phyloP scores from a whole-genome alignment of 2,797 vertebrate genomes.

The Eupleurogrammus muticus region DNA sequence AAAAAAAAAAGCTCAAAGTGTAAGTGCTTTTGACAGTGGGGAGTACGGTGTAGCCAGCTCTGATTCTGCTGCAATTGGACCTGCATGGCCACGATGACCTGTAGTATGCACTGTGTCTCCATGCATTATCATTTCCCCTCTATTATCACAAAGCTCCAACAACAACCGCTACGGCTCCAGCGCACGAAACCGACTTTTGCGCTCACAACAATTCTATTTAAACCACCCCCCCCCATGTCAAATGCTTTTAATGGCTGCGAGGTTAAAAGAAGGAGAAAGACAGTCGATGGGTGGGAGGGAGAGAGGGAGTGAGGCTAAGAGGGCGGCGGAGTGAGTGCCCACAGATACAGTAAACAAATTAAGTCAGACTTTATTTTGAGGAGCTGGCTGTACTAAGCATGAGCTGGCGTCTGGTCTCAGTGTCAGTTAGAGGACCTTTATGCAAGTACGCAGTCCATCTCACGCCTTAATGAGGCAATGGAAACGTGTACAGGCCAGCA shows the following conservation, averaged over 20 bases:
- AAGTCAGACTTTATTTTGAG: constrained; percentile 84
- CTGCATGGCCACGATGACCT: constrained; percentile 51
- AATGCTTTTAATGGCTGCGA: constrained; percentile 68
- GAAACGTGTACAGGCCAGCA: constrained; percentile 62
- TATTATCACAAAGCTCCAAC: constrained; percentile 27
- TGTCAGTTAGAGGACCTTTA: constrained; percentile 78
- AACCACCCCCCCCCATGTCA: constrained; percentile 62
- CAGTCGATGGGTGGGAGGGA: constrained; percentile 47
- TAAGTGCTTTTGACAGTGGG: constrained; percentile 41
- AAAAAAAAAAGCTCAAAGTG: constrained; percentile 47
- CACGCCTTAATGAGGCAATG: constrained; percentile 80
- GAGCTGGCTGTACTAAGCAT: constrained; percentile 67
- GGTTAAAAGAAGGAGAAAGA: constrained; percentile 72
- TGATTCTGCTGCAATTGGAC: constrained; percentile 24
- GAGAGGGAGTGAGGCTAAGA: constrained; percentile 41
- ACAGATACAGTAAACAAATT: constrained; percentile 83
- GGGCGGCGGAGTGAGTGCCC: constrained; percentile 65
- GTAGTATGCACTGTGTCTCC: constrained; percentile 15
- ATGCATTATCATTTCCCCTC: constrained; percentile 22
- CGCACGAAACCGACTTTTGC: constrained; percentile 47
- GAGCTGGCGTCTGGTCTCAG: constrained; percentile 78
- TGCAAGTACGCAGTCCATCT: constrained; percentile 63
- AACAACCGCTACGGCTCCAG: constrained; percentile 48
- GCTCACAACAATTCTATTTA: constrained; percentile 72
- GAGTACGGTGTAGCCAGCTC: constrained; percentile 22